Percentiles rank a stretch among this genome's conserved stretches.
Evolutionary conservation across 2,797 vertebrate species (phyloP).

Genomic region (Siniperca undulata): DNA sequence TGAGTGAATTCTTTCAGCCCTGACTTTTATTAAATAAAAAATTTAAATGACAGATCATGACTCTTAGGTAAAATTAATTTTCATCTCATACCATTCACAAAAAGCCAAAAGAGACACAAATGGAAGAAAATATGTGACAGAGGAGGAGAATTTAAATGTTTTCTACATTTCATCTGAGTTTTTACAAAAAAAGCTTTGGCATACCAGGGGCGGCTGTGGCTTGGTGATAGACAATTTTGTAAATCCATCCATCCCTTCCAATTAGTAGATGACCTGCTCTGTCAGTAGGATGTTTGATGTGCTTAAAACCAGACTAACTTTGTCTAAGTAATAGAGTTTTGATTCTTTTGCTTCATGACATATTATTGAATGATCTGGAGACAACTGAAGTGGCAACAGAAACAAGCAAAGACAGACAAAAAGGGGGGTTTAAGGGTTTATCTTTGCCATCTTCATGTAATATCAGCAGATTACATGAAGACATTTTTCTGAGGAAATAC

Average conservation of each 20-base stretch:
- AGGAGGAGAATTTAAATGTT: constrained; percentile 2
- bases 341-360: constrained; percentile 8
- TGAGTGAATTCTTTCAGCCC: constrained; percentile 15
- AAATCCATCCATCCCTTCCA: too few relatives aligned
- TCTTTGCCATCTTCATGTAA: background rate
- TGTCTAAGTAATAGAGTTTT: constrained; percentile 2
- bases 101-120: background rate
- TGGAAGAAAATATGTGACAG: background rate
- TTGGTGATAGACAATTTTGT: too few relatives aligned
- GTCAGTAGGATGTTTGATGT: constrained; percentile 13
- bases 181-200: background rate
- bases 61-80: background rate
- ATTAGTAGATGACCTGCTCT: background rate
- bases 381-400: background rate
- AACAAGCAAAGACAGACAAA: background rate
- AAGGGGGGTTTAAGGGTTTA: background rate
- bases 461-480: constrained; percentile 3
- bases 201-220: background rate
- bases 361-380: background rate
- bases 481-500: background rate
- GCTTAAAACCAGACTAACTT: constrained; percentile 12
- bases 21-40: constrained; percentile 19
- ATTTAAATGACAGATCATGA: background rate
- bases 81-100: constrained; percentile 2
- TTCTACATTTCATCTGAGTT: background rate